Conservation (phyloP, 2,797 vertebrate species). For the Hybognathus amarus region DNA sequence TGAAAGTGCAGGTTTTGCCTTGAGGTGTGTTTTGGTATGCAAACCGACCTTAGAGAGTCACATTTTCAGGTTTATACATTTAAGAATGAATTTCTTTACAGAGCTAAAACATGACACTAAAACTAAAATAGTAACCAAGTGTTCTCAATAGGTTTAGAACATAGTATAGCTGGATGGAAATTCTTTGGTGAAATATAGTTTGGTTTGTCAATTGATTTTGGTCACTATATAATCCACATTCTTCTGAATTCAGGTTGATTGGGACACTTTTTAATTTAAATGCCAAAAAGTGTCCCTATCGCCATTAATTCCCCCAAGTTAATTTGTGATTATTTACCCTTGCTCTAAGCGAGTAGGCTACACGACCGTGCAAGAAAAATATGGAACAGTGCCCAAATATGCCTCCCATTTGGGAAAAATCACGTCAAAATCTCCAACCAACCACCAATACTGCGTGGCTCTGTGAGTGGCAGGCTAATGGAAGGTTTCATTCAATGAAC, state of each 20-base stretch:
- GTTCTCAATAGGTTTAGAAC: background rate
- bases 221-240: too few species aligned
- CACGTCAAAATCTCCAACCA: slow-evolving; percentile 49
- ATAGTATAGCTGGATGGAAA: too few species aligned
- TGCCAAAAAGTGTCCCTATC: background rate
- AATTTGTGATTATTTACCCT: too few species aligned
- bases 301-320: too few species aligned
- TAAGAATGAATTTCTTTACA: background rate
- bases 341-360: background rate
- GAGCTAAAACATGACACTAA: background rate
- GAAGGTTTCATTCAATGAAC: slow-evolving; percentile 37
- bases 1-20: slow-evolving; percentile 43
- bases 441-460: slow-evolving; percentile 10
- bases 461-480: slow-evolving; percentile 54
- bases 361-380: background rate
- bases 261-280: background rate
- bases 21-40: slow-evolving; percentile 59
- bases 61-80: background rate
- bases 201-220: background rate
- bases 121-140: background rate
- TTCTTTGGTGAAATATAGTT: background rate
- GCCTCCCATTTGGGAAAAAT: slow-evolving; percentile 35
- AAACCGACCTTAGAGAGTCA: slow-evolving; percentile 57
- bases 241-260: background rate
- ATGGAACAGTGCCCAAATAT: slow-evolving; percentile 29